A percentile compares a stretch with the other conserved stretches of the same genome.
Conservation (phyloP, 2,888 invertebrate genomes). For the Epistrophe grossulariae region DNA sequence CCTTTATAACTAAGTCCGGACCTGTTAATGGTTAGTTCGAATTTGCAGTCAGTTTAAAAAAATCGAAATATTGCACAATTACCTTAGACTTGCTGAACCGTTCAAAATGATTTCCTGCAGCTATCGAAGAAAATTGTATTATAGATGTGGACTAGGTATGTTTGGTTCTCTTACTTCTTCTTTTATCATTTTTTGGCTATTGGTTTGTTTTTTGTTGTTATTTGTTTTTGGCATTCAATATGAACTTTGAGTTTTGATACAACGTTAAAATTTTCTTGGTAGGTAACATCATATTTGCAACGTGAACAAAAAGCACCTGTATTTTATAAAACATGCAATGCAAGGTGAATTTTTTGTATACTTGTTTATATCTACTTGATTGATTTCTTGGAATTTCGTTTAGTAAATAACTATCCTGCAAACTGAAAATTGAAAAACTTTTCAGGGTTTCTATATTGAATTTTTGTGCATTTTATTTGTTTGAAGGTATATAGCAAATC, state of each 20-base stretch:
- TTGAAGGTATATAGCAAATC: no score
- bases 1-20: not conserved
- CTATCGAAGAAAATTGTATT: conserved; percentile 29
- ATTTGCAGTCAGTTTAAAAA: not conserved
- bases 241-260: conserved; percentile 7
- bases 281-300: not conserved
- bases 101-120: conserved; percentile 33
- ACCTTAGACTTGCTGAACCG: conserved; percentile 48
- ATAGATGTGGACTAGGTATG: conserved; percentile 1
- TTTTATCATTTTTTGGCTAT: conserved; percentile 14
- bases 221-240: not conserved
- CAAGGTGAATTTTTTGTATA: not conserved
- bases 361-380: conserved; percentile 21
- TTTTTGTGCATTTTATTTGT: not conserved
- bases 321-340: conserved; percentile 24
- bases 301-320: not conserved
- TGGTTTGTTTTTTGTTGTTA: not conserved
- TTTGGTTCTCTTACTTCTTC: not conserved
- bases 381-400: conserved; percentile 6
- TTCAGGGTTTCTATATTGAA: not conserved
- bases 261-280: not conserved
- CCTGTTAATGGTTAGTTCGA: not conserved
- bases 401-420: not conserved
- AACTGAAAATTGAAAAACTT: not conserved
- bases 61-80: conserved; percentile 8